Base-by-base conservation (phyloP, 2,888 invertebrate species). In the Venusia cambrica region DNA sequence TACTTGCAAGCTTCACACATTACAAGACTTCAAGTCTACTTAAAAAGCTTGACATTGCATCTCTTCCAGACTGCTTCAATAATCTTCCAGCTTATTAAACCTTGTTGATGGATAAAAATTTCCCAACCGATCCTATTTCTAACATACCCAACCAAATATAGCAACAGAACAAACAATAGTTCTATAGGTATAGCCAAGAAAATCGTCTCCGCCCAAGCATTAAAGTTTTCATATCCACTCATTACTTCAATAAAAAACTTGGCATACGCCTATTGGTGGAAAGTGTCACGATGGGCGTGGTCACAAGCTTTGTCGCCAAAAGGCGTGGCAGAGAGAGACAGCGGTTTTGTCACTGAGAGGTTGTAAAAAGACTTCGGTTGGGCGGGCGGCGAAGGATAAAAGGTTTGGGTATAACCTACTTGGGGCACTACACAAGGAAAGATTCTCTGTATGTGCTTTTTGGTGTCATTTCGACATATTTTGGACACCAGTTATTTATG, bases 231-330 rank as follows among this genome's bases (percentile, higher is more conserved):
- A 45, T 43, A 35, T 12, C 18, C 24, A 36, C 41, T 39, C 34
- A 40, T 47, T 51, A 53, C 48, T 43, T 52, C 39, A 39, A 60
- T 66, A 77, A 80, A 79, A 75, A 69, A 61, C 48, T 52, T 47
- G 40, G 40, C 33, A 26, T 38, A 39, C 26, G 30, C 14, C 31
- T 44, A 79, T 84, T 85, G 83, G 85, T 73, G 69, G 69, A 73
- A 83, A 83, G 35, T 85, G 85, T 85, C 85, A 65, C 83, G 39
- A 32, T 63, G 62, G 85, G 85, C 84, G 85, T 84, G 83, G 71
- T 57, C 35, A 41, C 48, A 67, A 65, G 62, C 62, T 75, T 78
- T 85, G 84, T 85, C 85, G 80, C 84, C 76, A 74, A 76, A 63
- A 64, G 85, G 85, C 84, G 85, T 84, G 84, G 71, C 56, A 50